Percentiles rank a stretch among this genome's conserved stretches.
Evolutionary conservation across 2,113 vertebrate genomes (phyloP).

Genomic region (Polypterus senegalus): DNA sequence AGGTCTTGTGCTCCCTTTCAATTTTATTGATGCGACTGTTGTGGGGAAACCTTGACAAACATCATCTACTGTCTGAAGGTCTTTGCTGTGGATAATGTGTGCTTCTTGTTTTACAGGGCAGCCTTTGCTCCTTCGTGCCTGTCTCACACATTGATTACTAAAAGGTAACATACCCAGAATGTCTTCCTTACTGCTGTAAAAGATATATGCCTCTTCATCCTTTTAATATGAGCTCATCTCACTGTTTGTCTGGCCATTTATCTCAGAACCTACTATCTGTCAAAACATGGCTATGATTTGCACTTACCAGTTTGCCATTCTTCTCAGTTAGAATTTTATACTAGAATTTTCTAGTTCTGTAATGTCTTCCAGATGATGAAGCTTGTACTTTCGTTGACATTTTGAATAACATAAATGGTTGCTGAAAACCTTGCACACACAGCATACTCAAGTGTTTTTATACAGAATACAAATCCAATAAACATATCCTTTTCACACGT

Average conservation of each 20-base stretch:
- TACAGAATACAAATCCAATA: too few relatives aligned
- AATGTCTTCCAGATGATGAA: too few relatives aligned
- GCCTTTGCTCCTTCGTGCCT: constrained; percentile 66
- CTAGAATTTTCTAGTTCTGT: too few relatives aligned
- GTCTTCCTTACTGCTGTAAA: constrained; percentile 1
- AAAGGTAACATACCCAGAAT: constrained; percentile 43
- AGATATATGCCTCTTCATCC: constrained; percentile 15
- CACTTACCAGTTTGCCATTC: constrained; percentile 32
- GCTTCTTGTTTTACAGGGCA: constrained; percentile 40
- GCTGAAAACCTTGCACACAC: too few relatives aligned
- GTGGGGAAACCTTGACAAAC: too few relatives aligned
- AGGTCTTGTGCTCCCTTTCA: not conserved
- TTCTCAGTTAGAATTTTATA: not conserved
- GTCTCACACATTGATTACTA: constrained; percentile 60
- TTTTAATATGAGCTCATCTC: constrained; percentile 33
- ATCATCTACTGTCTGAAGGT: too few relatives aligned
- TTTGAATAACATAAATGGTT: too few relatives aligned
- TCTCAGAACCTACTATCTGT: constrained; percentile 38
- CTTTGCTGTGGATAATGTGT: not conserved
- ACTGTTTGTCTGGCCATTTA: constrained; percentile 29
- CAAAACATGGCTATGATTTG: constrained; percentile 29
- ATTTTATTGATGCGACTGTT: too few relatives aligned
- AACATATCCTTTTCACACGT: too few relatives aligned
- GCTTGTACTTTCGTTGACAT: too few relatives aligned
- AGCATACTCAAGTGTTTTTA: too few relatives aligned